These are phyloP conservation scores for Drosophila miranda DNA, from an alignment of 1,140 invertebrate species.

Conservation along the genomic window DNA sequence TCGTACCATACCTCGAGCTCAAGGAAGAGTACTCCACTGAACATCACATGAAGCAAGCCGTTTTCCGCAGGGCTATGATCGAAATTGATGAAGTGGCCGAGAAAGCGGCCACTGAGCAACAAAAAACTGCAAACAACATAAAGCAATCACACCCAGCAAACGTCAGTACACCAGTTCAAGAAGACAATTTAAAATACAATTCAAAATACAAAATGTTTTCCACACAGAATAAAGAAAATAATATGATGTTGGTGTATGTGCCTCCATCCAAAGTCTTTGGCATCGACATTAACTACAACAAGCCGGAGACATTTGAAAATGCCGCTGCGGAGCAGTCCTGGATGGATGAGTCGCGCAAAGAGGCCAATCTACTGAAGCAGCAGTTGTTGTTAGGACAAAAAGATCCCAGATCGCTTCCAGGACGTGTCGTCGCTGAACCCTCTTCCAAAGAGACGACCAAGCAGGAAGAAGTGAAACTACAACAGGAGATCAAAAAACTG, in stretches of 20 bases:
- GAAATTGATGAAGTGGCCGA: no score
- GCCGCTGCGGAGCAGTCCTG: conserved; percentile 84
- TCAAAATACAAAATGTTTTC: background rate
- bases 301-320: conserved; percentile 82
- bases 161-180: no score
- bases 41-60: conserved; percentile 73
- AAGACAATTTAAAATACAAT: no score
- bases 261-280: conserved; percentile 85
- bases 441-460: conserved; percentile 56
- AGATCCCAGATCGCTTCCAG: conserved; percentile 84
- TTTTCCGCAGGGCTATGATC: conserved; percentile 21
- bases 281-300: conserved; percentile 84
- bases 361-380: conserved; percentile 83
- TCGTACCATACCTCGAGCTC: conserved; percentile 64
- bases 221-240: conserved; percentile 48
- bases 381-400: conserved; percentile 85
- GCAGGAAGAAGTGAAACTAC: conserved; percentile 57
- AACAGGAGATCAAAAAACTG: conserved; percentile 49
- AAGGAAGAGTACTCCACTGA: conserved; percentile 77
- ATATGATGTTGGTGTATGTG: conserved; percentile 84
- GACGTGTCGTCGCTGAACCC: conserved; percentile 85
- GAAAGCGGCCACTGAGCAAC: no score
- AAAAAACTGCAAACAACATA: no score
- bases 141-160: no score
- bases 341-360: conserved; percentile 84